Evolutionary conservation across 2,797 vertebrate genomes (phyloP).

Genomic region (Distichodus sexfasciatus): DNA sequence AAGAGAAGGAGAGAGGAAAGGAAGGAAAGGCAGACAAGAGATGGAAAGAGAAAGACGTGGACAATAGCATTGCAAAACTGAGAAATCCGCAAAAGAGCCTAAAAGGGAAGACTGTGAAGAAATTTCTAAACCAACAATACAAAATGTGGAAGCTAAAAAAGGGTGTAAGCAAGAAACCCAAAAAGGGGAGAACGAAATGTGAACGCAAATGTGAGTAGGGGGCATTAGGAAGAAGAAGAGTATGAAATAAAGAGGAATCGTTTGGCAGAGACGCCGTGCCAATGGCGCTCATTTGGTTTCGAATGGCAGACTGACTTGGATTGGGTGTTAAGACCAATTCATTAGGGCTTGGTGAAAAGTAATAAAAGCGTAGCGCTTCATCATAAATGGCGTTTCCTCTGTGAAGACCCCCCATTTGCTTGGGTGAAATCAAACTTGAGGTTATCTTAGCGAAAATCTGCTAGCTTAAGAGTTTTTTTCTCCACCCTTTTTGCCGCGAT

Average conservation of each 20-base stretch:
- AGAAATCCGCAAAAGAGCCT: background rate
- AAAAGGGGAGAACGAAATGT: constrained; percentile 25
- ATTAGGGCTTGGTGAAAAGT: background rate
- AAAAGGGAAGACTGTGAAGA: background rate
- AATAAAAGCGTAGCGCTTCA: background rate
- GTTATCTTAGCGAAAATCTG: constrained; percentile 28
- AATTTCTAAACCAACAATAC: no score
- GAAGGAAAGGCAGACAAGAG: constrained; percentile 21
- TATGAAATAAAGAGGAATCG: constrained; percentile 34
- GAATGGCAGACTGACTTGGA: constrained; percentile 32
- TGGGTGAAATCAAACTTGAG: constrained; percentile 15
- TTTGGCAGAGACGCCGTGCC: background rate
- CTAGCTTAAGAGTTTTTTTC: constrained; percentile 2
- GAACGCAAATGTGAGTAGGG: constrained; percentile 11
- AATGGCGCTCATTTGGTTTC: constrained; percentile 35
- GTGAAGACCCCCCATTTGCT: background rate
- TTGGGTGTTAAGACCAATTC: constrained; percentile 33
- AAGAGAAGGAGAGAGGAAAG: constrained; percentile 11
- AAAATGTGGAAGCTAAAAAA: no score
- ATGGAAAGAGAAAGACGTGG: constrained; percentile 3
- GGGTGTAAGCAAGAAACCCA: constrained; percentile 23
- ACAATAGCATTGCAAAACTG: background rate
- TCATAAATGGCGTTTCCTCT: constrained; percentile 4
- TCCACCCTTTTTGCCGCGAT: background rate
- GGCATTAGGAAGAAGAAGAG: background rate